A percentile compares a stretch with the other conserved stretches of the same genome.
Conservation (phyloP, 2,797 vertebrate species). For the Danio aesculapii region DNA sequence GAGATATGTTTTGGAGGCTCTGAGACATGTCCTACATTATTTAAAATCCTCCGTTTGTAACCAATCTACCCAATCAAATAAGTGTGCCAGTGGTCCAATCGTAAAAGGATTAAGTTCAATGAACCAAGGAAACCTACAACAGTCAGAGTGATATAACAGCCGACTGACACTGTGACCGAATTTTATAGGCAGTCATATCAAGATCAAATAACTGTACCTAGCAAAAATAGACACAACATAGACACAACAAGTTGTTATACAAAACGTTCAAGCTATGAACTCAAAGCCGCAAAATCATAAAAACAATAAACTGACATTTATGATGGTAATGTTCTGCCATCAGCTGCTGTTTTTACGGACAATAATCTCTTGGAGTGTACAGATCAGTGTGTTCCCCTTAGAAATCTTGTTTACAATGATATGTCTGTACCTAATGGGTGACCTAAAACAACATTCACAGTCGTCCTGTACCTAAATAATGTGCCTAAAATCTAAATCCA, state of each 20-base stretch:
- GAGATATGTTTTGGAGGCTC: too few relatives aligned
- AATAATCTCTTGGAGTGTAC: neutral
- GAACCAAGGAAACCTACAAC: conserved; percentile 24
- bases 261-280: neutral
- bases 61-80: conserved; percentile 22
- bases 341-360: neutral
- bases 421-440: too few relatives aligned
- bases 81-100: neutral
- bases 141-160: conserved; percentile 29
- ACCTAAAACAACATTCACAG: too few relatives aligned
- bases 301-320: conserved; percentile 16
- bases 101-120: conserved; percentile 38
- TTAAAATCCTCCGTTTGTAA: neutral
- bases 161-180: neutral
- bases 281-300: neutral
- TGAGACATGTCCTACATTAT: neutral
- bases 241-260: neutral
- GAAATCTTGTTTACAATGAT: neutral
- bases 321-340: neutral
- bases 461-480: too few relatives aligned
- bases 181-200: conserved; percentile 23
- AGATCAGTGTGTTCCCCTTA: neutral
- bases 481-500: too few relatives aligned
- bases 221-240: conserved; percentile 7
- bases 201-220: neutral